Evolutionary conservation across 2,113 vertebrate genomes (phyloP).

Genomic region (Apteryx mantelli): DNA sequence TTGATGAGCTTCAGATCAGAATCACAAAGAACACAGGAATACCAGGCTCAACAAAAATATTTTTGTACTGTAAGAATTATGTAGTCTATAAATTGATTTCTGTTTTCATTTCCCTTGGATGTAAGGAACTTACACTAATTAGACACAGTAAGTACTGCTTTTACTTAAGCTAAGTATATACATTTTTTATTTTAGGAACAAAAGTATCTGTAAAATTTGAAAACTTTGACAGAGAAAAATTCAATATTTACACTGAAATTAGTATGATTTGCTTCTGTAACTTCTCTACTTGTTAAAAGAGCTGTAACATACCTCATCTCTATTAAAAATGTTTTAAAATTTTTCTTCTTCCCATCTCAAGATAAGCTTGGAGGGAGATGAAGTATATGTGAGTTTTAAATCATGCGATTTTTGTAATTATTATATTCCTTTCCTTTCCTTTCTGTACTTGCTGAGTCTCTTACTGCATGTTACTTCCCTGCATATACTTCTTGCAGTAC

Average conservation of each 20-base stretch:
- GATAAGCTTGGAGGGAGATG: not conserved
- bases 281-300: not conserved
- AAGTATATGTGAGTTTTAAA: accelerated
- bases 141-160: not conserved
- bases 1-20: not conserved
- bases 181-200: not conserved
- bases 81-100: not conserved
- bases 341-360: not conserved
- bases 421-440: not conserved
- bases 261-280: not conserved
- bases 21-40: not conserved
- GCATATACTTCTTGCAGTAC: not conserved
- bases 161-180: not conserved
- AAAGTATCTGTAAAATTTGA: not conserved
- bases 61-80: not conserved
- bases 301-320: not conserved
- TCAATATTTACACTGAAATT: not conserved
- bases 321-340: not conserved
- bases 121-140: not conserved
- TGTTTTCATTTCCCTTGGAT: not conserved
- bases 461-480: not conserved
- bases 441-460: not conserved
- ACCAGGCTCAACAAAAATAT: not conserved
- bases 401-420: not conserved
- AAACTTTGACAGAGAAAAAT: not conserved